Base-by-base conservation (phyloP, 2,113 vertebrate species). In the Scomber colias region DNA sequence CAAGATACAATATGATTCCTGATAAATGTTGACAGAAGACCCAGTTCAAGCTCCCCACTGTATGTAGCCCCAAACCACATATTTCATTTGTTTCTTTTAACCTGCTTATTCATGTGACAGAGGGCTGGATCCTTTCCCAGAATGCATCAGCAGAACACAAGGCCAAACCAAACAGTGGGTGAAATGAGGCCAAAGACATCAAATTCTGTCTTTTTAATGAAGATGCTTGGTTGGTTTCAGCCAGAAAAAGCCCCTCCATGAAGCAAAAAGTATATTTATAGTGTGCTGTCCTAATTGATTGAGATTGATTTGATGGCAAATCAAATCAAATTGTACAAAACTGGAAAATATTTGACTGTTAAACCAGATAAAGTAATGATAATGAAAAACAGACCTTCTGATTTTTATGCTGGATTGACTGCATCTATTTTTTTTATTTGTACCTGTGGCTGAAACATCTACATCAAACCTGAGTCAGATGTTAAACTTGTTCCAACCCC, bases 121-220 rank as follows among this genome's bases (percentile, higher is more conserved):
- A 56, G 5, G 6, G 40, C 30, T 64, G 46, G 68, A 57, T 48
- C 9, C 14, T 66, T 73, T 68, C 75, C 75, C 63, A 77, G 69
- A 66, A 77, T 51, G 48, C 69, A 83, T 73, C 55, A 67, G 61
- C 54, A 55, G 54, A 46, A 48, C 48, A 31, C 35, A 27, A 24
- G 27, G 35, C 54, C 54, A 71, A 66, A 46, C 11, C 35, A 63
- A 70, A 72, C 15, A 68, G 55, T 40, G 44, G 30, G 9, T 55
- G 24, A 64, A 59, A 51, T 30, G 16, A 66, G 14, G 54, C 31
- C 12, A 51, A 70, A 51, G 14, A 17, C 5, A 57, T 35, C 35
- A 35, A 35, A 35, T 40, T 40, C 35, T 40, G 35, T 40, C 35
- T 40, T 40, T 40, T 40, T 40, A 40, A 40, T 40, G 35, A 40